Evolutionary conservation across 2,888 invertebrate species (phyloP).

Genomic region (Gibbula magus): DNA sequence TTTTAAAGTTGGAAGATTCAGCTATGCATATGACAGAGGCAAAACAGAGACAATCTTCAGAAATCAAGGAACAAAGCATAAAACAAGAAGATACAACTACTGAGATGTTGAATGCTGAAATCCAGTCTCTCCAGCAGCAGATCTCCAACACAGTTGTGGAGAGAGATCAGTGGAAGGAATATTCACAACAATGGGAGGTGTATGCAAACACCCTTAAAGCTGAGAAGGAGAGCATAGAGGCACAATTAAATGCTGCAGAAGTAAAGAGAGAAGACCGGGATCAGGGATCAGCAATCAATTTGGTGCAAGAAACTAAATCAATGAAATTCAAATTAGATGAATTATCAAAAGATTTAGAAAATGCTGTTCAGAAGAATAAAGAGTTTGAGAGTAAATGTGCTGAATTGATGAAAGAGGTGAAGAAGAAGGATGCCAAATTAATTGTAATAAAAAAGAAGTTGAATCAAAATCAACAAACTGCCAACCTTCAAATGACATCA

Average conservation of each 20-base stretch:
- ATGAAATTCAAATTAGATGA: neutral
- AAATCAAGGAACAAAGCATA: neutral
- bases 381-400: conserved; percentile 40
- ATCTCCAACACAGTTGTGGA: neutral
- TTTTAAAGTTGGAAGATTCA: neutral
- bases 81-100: neutral
- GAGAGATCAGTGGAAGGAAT: conserved; percentile 13
- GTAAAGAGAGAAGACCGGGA: neutral
- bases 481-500: neutral
- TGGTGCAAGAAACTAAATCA: neutral
- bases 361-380: conserved; percentile 23
- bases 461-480: neutral
- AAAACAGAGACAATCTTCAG: neutral
- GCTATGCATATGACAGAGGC: neutral
- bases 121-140: neutral
- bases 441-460: conserved; percentile 39
- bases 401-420: conserved; percentile 42
- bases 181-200: conserved; percentile 7
- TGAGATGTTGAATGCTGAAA: neutral
- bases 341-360: neutral
- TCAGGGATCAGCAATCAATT: neutral
- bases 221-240: neutral
- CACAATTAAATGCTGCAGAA: neutral
- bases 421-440: conserved; percentile 59
- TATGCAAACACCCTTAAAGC: neutral